Evolutionary conservation across 2,888 invertebrate species (phyloP).

Genomic region (Eilema depressum): DNA sequence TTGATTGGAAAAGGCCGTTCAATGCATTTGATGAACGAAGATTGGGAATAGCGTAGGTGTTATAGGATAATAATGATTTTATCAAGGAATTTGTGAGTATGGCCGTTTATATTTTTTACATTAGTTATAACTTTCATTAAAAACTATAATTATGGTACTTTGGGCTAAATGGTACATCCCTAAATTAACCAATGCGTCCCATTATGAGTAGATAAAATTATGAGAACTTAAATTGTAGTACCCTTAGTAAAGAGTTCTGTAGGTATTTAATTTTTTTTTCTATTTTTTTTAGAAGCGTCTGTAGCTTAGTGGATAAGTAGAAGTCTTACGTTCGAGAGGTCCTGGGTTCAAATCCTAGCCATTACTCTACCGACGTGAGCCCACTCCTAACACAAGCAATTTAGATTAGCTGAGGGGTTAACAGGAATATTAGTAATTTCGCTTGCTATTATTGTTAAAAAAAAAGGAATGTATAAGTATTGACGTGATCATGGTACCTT

Average conservation of each 20-base stretch:
- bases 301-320: too few relatives aligned
- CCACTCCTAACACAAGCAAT: too few relatives aligned
- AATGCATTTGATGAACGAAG: slow-evolving; percentile 64
- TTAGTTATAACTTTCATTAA: slow-evolving; percentile 39
- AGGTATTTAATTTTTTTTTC: not conserved
- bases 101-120: slow-evolving; percentile 31
- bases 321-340: too few relatives aligned
- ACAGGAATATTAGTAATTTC: too few relatives aligned
- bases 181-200: slow-evolving; percentile 13
- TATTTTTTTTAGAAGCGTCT: too few relatives aligned
- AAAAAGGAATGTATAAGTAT: too few relatives aligned
- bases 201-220: slow-evolving; percentile 13
- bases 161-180: slow-evolving; percentile 18
- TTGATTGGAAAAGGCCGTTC: slow-evolving; percentile 75
- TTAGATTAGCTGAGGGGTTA: too few relatives aligned
- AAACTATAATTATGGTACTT: slow-evolving; percentile 25
- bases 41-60: slow-evolving; percentile 58
- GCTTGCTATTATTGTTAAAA: too few relatives aligned
- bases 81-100: slow-evolving; percentile 42
- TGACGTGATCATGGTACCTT: too few relatives aligned
- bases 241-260: not conserved
- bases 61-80: slow-evolving; percentile 50
- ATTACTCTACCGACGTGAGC: too few relatives aligned
- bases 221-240: slow-evolving; percentile 9
- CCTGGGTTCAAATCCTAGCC: too few relatives aligned